A percentile compares a stretch with the other conserved stretches of the same genome.
phyloP scores from a whole-genome alignment of 2,797 vertebrate genomes.

The Diglossa cyanea region DNA sequence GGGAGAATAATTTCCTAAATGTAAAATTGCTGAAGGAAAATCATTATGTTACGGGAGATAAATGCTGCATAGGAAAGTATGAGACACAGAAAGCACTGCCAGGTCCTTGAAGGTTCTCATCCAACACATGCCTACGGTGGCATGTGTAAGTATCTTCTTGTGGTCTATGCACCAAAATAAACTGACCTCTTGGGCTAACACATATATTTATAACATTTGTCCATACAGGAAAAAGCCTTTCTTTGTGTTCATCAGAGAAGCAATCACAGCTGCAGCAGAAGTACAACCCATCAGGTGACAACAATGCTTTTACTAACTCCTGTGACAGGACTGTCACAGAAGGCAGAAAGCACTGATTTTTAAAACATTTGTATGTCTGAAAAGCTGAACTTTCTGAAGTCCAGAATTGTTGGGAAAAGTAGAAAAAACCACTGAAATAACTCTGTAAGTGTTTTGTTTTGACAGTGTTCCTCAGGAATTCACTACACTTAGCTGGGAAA shows the following conservation, averaged over 20 bases:
- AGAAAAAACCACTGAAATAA: neutral
- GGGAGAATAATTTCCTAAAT: slow-evolving; percentile 32
- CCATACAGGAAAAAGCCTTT: neutral
- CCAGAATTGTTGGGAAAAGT: slow-evolving; percentile 25
- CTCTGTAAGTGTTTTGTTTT: slow-evolving; percentile 66
- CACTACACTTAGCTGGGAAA: slow-evolving; percentile 64
- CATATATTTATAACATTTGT: slow-evolving; percentile 9
- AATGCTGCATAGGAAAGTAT: neutral
- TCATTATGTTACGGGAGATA: slow-evolving; percentile 16
- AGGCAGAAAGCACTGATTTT: neutral
- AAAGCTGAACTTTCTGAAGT: slow-evolving; percentile 42
- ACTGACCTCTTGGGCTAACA: neutral
- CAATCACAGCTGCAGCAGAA: neutral
- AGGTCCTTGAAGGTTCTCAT: neutral
- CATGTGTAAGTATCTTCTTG: neutral
- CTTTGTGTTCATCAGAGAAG: neutral
- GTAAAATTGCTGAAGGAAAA: slow-evolving; percentile 38
- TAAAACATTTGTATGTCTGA: slow-evolving; percentile 8
- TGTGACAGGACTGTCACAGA: neutral
- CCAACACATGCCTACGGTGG: neutral
- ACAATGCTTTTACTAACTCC: neutral
- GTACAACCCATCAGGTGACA: neutral
- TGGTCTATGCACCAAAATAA: slow-evolving; percentile 15
- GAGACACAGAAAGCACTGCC: neutral
- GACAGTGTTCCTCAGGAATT: slow-evolving; percentile 68